Base-by-base conservation (phyloP, 2,888 invertebrate genomes). In the Steinernema scapterisci region DNA sequence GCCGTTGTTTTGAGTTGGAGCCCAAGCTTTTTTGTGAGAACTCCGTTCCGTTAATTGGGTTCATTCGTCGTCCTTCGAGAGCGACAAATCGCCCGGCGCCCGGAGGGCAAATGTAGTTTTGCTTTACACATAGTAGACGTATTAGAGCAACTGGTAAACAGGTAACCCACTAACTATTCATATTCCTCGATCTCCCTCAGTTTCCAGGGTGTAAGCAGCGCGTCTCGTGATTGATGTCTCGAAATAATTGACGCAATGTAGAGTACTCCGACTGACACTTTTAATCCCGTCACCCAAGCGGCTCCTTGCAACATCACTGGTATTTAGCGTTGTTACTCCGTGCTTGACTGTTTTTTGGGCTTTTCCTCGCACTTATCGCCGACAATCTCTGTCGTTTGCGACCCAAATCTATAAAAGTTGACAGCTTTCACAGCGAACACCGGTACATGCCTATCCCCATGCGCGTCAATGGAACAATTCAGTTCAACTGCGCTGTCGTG, bases 401-500 rank as follows among this genome's bases (percentile, higher is more conserved):
- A 63, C 19, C 63, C n/a, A 38, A 63, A 63, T 63, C 31, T 63
- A 31, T 63, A 27, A 31, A 63, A 63, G 63, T 27, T 63, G 63
- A 38, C 63, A 63, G 63, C 63, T 63, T 63, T 38, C 23, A 3
- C 5, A 21, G 63, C 31, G 63, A 31, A 63, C 63, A 25, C 63
- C 16, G 16, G 52, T 23, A n/a, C 63, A 31, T 63, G 63, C 38
- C 63, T 16, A 63, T 63, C 27, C 63, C 23, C 16, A 2, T 11
- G 63, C 63, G 63, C 31, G 27, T 38, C 63, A 27, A 16, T 63
- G 31, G 63, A 63, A 63, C 31, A 27, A 63, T 31, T 54, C 63
- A 31, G 63, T 63, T 27, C 63, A 63, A 25, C 63, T 63, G 63
- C 63, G 63, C 63, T 63, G 63, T 63, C 63, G 38, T 3, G 27